These are phyloP conservation scores for Sebastes itinus DNA, from an alignment of 2,797 vertebrate species.

Conservation along the genomic window DNA sequence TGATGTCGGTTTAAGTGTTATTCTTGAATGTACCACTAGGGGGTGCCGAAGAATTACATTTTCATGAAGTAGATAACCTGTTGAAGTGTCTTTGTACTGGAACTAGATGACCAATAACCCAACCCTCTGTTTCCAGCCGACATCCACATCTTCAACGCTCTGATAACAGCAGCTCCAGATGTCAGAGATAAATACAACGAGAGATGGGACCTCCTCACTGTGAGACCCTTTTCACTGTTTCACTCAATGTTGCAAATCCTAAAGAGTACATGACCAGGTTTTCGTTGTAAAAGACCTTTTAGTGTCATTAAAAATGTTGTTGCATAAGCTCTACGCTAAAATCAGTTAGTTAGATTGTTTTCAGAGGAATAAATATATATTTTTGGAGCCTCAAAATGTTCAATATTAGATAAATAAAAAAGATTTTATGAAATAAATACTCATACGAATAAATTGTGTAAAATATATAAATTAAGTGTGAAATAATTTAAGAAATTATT, in stretches of 20 bases:
- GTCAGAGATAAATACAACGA: slow-evolving; percentile 76
- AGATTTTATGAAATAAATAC: not conserved
- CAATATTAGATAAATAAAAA: not conserved
- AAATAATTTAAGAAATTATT: not conserved
- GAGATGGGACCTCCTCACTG: slow-evolving; percentile 83
- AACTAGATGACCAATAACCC: not conserved
- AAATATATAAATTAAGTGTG: not conserved
- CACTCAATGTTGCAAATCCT: not conserved
- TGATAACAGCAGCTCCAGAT: slow-evolving; percentile 82
- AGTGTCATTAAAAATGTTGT: not conserved
- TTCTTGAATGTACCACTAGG: not conserved
- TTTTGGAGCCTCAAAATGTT: not conserved
- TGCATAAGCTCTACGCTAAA: too few relatives aligned
- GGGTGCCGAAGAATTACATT: not conserved
- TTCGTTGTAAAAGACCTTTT: not conserved
- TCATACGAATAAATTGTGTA: too few relatives aligned
- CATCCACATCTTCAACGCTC: slow-evolving; percentile 88
- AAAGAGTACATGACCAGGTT: not conserved
- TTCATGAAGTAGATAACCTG: not conserved
- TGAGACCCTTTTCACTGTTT: slow-evolving; percentile 71
- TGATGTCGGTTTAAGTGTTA: not conserved
- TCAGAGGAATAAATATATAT: not conserved
- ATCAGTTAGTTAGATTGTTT: not conserved
- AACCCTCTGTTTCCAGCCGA: slow-evolving; percentile 81
- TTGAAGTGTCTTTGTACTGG: not conserved